Evolutionary conservation across 2,113 vertebrate genomes (phyloP).

Genomic region (Lycocorax pyrrhopterus): DNA sequence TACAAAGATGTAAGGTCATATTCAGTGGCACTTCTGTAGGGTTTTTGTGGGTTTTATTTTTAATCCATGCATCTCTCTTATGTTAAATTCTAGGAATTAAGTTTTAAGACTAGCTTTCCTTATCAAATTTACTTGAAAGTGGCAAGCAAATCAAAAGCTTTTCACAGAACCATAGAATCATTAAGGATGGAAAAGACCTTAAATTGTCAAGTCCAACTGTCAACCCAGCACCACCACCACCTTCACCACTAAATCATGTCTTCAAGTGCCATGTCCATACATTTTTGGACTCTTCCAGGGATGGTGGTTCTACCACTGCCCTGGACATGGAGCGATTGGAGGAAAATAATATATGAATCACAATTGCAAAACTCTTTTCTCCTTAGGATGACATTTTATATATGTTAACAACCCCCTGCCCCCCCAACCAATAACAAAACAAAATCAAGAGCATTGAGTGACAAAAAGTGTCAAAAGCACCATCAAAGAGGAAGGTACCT

Average conservation of each 20-base stretch:
- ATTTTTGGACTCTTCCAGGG: background rate
- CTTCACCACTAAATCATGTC: background rate
- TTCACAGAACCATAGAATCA: background rate
- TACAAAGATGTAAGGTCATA: background rate
- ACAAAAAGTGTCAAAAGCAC: background rate
- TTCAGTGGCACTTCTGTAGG: background rate
- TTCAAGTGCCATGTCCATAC: accelerated
- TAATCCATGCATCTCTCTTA: background rate
- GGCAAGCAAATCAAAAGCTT: background rate
- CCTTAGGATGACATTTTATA: background rate
- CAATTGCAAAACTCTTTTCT: background rate
- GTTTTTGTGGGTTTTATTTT: background rate
- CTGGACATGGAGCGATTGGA: background rate
- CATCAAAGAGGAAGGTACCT: background rate
- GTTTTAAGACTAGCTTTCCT: background rate
- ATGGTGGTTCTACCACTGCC: background rate
- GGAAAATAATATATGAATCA: background rate
- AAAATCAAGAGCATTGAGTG: background rate
- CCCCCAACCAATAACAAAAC: accelerated
- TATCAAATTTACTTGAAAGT: background rate
- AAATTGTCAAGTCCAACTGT: background rate
- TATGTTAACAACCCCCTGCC: no score
- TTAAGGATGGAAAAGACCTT: background rate
- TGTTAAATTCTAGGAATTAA: background rate
- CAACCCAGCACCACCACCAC: no score